A percentile compares a stretch with the other conserved stretches of the same genome.
Evolutionary conservation across 2,888 invertebrate genomes (phyloP).

Genomic region (Nemurella pictetii): DNA sequence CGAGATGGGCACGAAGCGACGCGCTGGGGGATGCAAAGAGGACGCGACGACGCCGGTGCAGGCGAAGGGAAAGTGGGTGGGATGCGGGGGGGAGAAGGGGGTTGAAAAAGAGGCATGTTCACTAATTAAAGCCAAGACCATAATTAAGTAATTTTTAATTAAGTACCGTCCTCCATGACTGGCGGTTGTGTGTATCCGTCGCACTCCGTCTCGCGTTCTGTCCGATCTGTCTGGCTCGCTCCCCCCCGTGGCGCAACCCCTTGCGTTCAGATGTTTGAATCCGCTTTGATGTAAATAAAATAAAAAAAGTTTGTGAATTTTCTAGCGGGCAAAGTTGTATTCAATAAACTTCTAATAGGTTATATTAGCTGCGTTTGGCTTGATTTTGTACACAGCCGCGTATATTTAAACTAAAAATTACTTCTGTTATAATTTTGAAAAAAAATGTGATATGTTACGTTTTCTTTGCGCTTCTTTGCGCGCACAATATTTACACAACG

Average conservation of each 20-base stretch:
- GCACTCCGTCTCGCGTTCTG: background rate
- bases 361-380: background rate
- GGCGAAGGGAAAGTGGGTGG: slow-evolving; percentile 12
- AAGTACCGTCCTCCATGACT: slow-evolving; percentile 52
- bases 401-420: background rate
- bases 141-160: slow-evolving; percentile 70
- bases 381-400: no score
- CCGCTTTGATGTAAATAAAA: slow-evolving; percentile 17
- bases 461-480: no score
- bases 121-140: slow-evolving; percentile 68
- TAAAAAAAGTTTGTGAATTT: background rate
- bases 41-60: slow-evolving; percentile 7
- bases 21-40: background rate
- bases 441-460: no score
- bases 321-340: background rate
- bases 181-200: background rate
- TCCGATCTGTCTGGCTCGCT: background rate
- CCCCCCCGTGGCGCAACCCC: background rate
- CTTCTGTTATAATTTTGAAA: no score
- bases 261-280: background rate
- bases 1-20: background rate
- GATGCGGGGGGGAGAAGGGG: slow-evolving; percentile 24
- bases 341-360: background rate
- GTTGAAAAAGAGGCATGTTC: slow-evolving; percentile 42
- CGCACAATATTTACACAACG: no score